Conservation (phyloP, 64 coral and sea anemone genomes). For the Pocillopora damicornis region DNA sequence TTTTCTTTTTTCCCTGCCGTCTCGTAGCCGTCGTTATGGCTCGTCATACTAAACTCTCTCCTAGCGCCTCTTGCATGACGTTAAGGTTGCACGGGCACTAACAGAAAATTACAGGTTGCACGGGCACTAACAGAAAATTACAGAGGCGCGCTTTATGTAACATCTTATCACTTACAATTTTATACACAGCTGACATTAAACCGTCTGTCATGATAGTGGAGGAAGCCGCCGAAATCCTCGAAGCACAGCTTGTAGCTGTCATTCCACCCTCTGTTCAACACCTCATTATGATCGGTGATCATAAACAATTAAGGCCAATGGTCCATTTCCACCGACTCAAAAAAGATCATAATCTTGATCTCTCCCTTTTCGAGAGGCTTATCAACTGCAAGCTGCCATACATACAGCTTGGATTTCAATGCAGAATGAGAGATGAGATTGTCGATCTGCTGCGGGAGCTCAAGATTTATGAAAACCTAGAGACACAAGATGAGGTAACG, state of each 20-base stretch:
- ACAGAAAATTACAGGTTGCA: no score
- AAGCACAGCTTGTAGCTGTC: constrained; percentile 67
- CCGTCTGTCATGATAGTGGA: constrained; percentile 84
- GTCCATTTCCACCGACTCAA: constrained; percentile 45
- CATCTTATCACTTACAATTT: no score
- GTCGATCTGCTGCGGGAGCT: constrained; percentile 55
- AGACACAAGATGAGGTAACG: constrained; percentile 63
- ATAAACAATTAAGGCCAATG: constrained; percentile 63
- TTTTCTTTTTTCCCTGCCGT: no score
- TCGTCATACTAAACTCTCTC: no score
- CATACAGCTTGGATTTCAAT: constrained; percentile 52
- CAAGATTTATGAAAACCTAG: constrained; percentile 29
- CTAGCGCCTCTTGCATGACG: no score
- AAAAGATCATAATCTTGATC: constrained; percentile 48
- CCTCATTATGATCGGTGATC: constrained; percentile 89
- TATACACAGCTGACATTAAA: constrained; percentile 42
- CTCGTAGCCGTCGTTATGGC: no score
- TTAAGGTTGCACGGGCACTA: not conserved
- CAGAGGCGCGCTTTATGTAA: not conserved
- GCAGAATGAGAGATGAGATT: constrained; percentile 82
- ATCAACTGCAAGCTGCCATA: constrained; percentile 51
- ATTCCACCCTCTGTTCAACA: constrained; percentile 71
- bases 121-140: not conserved
- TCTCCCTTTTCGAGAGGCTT: constrained; percentile 86
- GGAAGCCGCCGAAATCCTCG: constrained; percentile 88